Conservation (phyloP, 2,797 vertebrate genomes). For the Malurus splendens region DNA sequence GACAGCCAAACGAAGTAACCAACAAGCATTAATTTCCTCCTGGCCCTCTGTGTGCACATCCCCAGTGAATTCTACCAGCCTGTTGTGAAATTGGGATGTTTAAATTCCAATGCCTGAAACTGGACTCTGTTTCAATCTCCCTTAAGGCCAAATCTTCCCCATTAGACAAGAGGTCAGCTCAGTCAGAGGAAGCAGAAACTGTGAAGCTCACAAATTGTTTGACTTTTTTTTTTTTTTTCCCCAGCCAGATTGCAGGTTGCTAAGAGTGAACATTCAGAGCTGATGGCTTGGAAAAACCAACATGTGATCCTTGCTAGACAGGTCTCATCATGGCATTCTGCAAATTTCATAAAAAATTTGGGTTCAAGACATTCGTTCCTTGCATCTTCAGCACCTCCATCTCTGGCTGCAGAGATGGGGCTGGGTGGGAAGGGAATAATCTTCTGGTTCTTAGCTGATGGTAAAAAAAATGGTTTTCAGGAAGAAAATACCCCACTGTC, state of each 20-base stretch:
- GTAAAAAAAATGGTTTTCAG: not conserved
- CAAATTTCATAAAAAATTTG: not conserved
- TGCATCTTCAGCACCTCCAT: not conserved
- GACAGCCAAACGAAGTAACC: not conserved
- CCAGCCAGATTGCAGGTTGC: not conserved
- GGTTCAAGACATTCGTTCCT: not conserved
- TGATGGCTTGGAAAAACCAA: not conserved
- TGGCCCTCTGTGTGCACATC: not conserved
- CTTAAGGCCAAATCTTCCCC: conserved; percentile 22
- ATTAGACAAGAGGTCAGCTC: not conserved
- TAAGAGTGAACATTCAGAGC: not conserved
- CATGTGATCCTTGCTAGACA: not conserved
- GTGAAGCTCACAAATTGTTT: not conserved
- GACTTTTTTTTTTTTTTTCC: not conserved
- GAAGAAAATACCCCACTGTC: not conserved
- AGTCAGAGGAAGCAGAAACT: not conserved
- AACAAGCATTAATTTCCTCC: not conserved
- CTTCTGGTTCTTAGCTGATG: not conserved
- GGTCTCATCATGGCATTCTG: not conserved
- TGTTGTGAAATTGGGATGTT: not conserved
- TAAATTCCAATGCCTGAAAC: conserved; percentile 8
- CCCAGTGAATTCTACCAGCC: not conserved
- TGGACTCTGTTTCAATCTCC: conserved; percentile 8
- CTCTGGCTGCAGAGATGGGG: not conserved
- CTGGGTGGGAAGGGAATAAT: not conserved